Conservation (phyloP, 1,140 invertebrate genomes). For the Lysiphlebus fabarum region DNA sequence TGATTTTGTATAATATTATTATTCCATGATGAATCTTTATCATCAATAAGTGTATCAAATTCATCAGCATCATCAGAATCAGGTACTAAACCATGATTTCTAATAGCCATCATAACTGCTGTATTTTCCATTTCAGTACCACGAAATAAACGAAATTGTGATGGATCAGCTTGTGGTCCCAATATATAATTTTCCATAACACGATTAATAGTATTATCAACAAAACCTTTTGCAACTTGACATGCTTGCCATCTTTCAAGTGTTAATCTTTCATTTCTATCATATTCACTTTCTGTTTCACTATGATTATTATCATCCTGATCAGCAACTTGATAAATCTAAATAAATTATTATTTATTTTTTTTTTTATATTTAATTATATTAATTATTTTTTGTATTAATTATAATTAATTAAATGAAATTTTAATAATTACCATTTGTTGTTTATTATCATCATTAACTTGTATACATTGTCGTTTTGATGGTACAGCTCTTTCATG, state of each 20-base stretch:
- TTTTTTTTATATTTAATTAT: not conserved
- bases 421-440: conserved; percentile 37
- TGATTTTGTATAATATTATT: conserved; percentile 3
- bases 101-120: conserved; percentile 62
- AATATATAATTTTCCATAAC: conserved; percentile 64
- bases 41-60: conserved; percentile 25
- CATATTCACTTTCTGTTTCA: conserved; percentile 24
- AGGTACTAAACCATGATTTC: conserved; percentile 45
- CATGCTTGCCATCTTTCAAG: conserved; percentile 63
- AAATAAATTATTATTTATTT: not conserved
- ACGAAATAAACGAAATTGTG: conserved; percentile 57
- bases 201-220: conserved; percentile 71
- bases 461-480: conserved; percentile 39
- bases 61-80: conserved; percentile 31
- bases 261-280: conserved; percentile 33
- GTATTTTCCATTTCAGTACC: conserved; percentile 58
- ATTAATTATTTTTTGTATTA: conserved; percentile 1
- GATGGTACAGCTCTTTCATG: conserved; percentile 39
- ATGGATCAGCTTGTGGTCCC: conserved; percentile 48
- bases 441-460: conserved; percentile 24
- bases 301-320: conserved; percentile 14
- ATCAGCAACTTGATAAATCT: conserved; percentile 25
- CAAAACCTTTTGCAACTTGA: conserved; percentile 67
- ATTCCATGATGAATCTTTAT: conserved; percentile 18
- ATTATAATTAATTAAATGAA: conserved; percentile 1